A percentile compares a stretch with the other conserved stretches of the same genome.
These are phyloP conservation scores for Rachycentron canadum DNA, from an alignment of 2,797 vertebrate species.

Conservation along the genomic window DNA sequence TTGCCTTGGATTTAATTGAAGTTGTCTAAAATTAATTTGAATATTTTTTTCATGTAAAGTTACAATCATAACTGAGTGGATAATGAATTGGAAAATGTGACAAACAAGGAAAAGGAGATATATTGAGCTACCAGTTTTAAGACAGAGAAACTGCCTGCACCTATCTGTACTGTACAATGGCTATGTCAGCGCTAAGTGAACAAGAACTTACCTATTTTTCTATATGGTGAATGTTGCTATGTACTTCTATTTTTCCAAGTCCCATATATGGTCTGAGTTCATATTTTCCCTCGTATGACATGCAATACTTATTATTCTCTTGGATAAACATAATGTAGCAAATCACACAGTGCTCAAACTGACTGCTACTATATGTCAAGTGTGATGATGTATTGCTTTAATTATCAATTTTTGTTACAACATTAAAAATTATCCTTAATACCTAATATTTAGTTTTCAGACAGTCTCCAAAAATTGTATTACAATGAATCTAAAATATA, in stretches of 20 bases:
- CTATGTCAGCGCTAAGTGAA: conserved; percentile 46
- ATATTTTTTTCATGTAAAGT: conserved; percentile 10
- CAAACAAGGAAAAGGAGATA: conserved; percentile 21
- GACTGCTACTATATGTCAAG: conserved; percentile 80
- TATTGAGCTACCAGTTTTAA: conserved; percentile 19
- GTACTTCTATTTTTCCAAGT: conserved; percentile 66
- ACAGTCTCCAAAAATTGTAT: conserved; percentile 28
- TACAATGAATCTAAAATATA: conserved; percentile 10
- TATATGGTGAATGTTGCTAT: conserved; percentile 70
- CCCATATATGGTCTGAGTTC: conserved; percentile 33
- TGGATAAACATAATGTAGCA: conserved; percentile 85
- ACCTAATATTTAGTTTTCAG: conserved; percentile 47
- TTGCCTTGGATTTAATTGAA: conserved; percentile 42
- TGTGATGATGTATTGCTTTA: conserved; percentile 78
- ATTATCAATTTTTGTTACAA: conserved; percentile 61
- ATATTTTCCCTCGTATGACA: conserved; percentile 66
- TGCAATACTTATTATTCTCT: conserved; percentile 83
- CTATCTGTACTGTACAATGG: conserved; percentile 65
- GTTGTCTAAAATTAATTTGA: conserved; percentile 17
- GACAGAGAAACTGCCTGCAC: conserved; percentile 41
- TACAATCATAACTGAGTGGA: conserved; percentile 31
- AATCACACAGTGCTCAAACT: conserved; percentile 68
- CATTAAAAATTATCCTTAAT: conserved; percentile 50
- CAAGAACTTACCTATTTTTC: conserved; percentile 77
- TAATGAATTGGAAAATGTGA: conserved; percentile 38